Conservation (phyloP, 2,888 invertebrate genomes). For the Hoplodrina blanda region DNA sequence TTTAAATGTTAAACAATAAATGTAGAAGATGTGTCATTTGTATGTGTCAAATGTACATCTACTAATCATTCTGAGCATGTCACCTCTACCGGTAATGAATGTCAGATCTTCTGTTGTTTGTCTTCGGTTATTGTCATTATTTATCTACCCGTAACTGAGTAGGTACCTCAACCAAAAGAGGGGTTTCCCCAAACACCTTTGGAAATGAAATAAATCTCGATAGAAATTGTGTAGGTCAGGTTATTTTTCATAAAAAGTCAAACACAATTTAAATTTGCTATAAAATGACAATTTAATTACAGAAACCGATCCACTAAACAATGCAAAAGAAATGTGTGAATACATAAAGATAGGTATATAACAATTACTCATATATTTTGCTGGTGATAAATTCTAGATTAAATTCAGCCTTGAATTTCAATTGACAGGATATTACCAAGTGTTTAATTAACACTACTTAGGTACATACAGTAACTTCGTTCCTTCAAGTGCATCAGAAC, state of each 20-base stretch:
- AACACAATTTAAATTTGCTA: too few species aligned
- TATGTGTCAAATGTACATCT: background rate
- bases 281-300: background rate
- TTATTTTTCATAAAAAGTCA: too few species aligned
- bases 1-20: too few species aligned
- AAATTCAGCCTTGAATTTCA: slow-evolving; percentile 41
- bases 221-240: too few species aligned
- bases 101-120: background rate
- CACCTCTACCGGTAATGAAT: background rate
- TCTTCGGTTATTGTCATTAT: background rate
- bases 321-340: background rate
- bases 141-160: background rate
- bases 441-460: slow-evolving; percentile 36
- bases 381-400: slow-evolving; percentile 30
- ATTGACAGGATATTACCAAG: slow-evolving; percentile 43
- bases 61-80: background rate
- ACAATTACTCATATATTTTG: background rate
- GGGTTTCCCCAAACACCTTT: slow-evolving; percentile 4
- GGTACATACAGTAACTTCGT: slow-evolving; percentile 11
- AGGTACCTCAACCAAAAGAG: background rate
- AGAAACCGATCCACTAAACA: slow-evolving; percentile 1
- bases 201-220: background rate
- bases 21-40: too few species aligned
- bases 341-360: background rate
- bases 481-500: slow-evolving; percentile 67